phyloP scores from a whole-genome alignment of 2,888 invertebrate species.

The Lycocerus yunnanus region DNA sequence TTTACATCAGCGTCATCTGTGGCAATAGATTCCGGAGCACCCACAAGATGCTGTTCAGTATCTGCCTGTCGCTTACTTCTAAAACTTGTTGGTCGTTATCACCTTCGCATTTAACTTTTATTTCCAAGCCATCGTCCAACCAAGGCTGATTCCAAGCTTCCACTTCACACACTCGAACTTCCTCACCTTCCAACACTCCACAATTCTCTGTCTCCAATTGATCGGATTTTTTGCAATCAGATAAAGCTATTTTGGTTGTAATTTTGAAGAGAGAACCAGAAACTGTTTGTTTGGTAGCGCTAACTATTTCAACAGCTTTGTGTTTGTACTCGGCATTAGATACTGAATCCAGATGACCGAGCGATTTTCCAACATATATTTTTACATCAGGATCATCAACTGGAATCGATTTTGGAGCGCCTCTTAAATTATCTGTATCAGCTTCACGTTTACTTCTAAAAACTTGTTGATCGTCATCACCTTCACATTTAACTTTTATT shows the following conservation, averaged over 20 bases:
- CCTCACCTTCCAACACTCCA: constrained; percentile 40
- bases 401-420: not conserved
- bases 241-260: constrained; percentile 62
- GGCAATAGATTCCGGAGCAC: constrained; percentile 32
- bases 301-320: constrained; percentile 40
- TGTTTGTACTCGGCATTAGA: constrained; percentile 41
- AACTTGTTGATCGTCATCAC: constrained; percentile 9
- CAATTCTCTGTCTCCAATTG: constrained; percentile 39
- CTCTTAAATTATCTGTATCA: constrained; percentile 29
- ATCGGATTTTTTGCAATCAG: constrained; percentile 57
- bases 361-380: constrained; percentile 36
- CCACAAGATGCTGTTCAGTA: constrained; percentile 4
- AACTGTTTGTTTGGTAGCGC: constrained; percentile 60
- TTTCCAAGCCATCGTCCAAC: constrained; percentile 55
- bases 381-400: constrained; percentile 27
- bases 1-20: constrained; percentile 37
- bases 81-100: constrained; percentile 7
- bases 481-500: constrained; percentile 52
- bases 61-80: not conserved
- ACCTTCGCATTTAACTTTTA: constrained; percentile 52
- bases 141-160: constrained; percentile 64
- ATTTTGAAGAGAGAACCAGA: constrained; percentile 63
- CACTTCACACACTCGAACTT: constrained; percentile 54
- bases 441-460: not conserved
- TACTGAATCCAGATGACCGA: constrained; percentile 43